Conservation (phyloP, 2,113 vertebrate genomes). For the Oncorhynchus keta region DNA sequence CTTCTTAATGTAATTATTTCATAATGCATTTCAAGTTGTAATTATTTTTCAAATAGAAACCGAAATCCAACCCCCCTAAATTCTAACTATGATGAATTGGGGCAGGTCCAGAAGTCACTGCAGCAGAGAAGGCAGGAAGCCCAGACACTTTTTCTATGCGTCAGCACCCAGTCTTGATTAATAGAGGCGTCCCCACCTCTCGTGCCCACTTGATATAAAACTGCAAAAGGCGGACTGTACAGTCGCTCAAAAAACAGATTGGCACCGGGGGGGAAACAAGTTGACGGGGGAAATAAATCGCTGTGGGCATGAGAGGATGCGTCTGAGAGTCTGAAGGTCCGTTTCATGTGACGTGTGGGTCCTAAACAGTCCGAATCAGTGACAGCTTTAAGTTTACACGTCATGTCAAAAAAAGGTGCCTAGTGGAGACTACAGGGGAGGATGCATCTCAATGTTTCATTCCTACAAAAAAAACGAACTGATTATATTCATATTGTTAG, state of each 20-base stretch:
- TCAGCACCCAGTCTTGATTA: constrained; percentile 52
- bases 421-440: not conserved
- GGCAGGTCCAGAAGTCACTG: constrained; percentile 5
- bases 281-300: constrained; percentile 5
- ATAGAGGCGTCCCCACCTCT: constrained; percentile 15
- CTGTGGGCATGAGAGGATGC: constrained; percentile 5
- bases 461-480: too few species aligned
- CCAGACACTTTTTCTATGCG: constrained; percentile 30
- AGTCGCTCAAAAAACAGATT: not conserved
- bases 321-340: constrained; percentile 32
- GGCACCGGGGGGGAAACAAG: not conserved
- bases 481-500: too few species aligned
- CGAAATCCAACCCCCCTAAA: not conserved
- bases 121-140: constrained; percentile 20
- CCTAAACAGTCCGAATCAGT: constrained; percentile 7
- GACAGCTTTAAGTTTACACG: constrained; percentile 11
- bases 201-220: constrained; percentile 1
- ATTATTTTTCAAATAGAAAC: too few species aligned
- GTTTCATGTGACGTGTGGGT: not conserved
- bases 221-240: not conserved
- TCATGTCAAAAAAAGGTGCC: not conserved
- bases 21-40: too few species aligned
- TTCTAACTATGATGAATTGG: constrained; percentile 30
- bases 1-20: too few species aligned
- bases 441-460: not conserved